phyloP scores from a whole-genome alignment of 2,113 vertebrate species.

The Henicopernis longicauda region DNA sequence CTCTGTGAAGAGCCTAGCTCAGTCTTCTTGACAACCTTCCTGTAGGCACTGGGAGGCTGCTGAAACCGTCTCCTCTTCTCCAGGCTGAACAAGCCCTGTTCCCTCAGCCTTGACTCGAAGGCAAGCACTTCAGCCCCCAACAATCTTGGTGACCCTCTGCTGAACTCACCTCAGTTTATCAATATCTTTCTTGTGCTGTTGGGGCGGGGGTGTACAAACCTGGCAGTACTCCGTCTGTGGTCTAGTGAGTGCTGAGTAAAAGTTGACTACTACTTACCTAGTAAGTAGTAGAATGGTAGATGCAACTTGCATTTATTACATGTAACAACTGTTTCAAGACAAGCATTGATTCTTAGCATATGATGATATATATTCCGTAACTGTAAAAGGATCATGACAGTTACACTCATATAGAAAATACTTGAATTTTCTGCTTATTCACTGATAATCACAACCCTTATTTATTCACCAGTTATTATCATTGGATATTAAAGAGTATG shows the following conservation, averaged over 20 bases:
- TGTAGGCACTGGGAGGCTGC: not conserved
- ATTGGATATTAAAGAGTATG: not conserved
- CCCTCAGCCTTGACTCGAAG: not conserved
- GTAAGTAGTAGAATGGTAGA: not conserved
- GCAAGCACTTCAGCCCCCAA: not conserved
- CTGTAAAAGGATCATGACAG: not conserved
- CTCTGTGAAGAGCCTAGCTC: not conserved
- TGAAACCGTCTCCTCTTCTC: not conserved
- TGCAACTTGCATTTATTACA: not conserved
- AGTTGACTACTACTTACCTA: not conserved
- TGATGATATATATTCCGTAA: not conserved
- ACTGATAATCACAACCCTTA: not conserved
- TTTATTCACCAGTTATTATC: not conserved
- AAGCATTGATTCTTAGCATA: not conserved
- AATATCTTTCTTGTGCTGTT: not conserved
- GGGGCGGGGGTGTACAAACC: not conserved
- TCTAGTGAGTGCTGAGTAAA: not conserved
- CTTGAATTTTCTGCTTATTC: not conserved
- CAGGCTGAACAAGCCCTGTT: not conserved
- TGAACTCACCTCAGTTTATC: not conserved
- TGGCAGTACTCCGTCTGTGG: not conserved
- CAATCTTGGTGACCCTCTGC: not conserved
- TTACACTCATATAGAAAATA: not conserved
- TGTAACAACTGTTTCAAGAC: not conserved
- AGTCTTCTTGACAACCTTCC: not conserved